A percentile compares a stretch with the other conserved stretches of the same genome.
phyloP scores from a whole-genome alignment of 2,113 vertebrate genomes.

The Burhinus bistriatus region DNA sequence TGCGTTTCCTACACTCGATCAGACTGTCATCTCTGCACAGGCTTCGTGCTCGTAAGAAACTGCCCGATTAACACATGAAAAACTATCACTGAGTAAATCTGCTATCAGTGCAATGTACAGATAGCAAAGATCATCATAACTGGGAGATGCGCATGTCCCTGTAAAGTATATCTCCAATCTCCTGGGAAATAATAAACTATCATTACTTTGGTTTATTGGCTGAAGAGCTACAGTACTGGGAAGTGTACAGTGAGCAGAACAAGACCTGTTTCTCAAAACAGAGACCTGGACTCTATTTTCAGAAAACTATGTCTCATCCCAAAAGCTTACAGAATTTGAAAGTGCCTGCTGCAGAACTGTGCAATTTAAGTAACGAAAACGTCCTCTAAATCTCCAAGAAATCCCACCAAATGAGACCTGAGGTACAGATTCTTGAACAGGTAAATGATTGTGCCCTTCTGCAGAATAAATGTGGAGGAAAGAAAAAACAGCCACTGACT shows the following conservation, averaged over 20 bases:
- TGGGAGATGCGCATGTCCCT: not conserved
- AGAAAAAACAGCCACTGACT: not conserved
- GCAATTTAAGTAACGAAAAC: not conserved
- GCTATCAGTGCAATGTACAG: not conserved
- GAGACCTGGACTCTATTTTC: not conserved
- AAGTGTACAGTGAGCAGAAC: not conserved
- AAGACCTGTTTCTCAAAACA: not conserved
- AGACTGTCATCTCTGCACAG: not conserved
- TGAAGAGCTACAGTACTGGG: not conserved
- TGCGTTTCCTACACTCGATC: not conserved
- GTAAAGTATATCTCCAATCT: not conserved
- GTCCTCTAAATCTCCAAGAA: not conserved
- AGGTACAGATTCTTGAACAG: not conserved
- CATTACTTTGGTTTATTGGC: not conserved
- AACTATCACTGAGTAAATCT: not conserved
- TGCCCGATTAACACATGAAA: not conserved
- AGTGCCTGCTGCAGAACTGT: rapidly evolving
- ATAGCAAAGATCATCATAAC: not conserved
- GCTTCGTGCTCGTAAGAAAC: not conserved
- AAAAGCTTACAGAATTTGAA: not conserved
- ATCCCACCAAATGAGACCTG: not conserved
- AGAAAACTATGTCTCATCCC: not conserved
- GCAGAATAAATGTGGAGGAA: not conserved
- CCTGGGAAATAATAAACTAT: not conserved
- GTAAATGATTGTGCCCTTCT: not conserved